Conservation (phyloP, 1,140 invertebrate species). For the Procambarus clarkii region DNA sequence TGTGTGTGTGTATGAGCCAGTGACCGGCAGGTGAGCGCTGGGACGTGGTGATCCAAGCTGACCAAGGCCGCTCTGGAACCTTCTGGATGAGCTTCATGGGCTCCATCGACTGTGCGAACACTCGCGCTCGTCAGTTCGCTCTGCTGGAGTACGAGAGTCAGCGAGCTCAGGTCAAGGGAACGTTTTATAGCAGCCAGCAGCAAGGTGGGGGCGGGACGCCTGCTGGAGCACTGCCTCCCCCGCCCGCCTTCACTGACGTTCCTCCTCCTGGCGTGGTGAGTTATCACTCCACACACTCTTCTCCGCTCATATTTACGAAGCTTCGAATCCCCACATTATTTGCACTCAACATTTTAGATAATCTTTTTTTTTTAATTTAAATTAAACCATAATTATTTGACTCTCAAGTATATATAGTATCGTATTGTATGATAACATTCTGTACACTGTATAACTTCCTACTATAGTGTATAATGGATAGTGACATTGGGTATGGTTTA, state of each 20-base stretch:
- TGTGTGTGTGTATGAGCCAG: no score
- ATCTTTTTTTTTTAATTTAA: no score
- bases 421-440: no score
- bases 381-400: no score
- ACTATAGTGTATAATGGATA: no score
- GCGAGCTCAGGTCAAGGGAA: background rate
- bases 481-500: no score
- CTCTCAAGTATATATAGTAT: no score
- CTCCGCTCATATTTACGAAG: no score
- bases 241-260: constrained; percentile 21
- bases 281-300: no score
- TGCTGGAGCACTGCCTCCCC: background rate
- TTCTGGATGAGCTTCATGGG: constrained; percentile 92
- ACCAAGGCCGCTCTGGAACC: constrained; percentile 75
- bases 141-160: constrained; percentile 85
- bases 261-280: constrained; percentile 43
- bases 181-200: background rate
- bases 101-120: constrained; percentile 89
- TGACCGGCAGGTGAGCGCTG: constrained; percentile 35
- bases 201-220: background rate
- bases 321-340: no score
- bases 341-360: no score
- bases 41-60: constrained; percentile 22
- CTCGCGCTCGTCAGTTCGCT: constrained; percentile 87
- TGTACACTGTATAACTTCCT: no score